A percentile compares a stretch with the other conserved stretches of the same genome.
phyloP scores from a whole-genome alignment of 2,797 vertebrate species.

The Chloroceryle inda region DNA sequence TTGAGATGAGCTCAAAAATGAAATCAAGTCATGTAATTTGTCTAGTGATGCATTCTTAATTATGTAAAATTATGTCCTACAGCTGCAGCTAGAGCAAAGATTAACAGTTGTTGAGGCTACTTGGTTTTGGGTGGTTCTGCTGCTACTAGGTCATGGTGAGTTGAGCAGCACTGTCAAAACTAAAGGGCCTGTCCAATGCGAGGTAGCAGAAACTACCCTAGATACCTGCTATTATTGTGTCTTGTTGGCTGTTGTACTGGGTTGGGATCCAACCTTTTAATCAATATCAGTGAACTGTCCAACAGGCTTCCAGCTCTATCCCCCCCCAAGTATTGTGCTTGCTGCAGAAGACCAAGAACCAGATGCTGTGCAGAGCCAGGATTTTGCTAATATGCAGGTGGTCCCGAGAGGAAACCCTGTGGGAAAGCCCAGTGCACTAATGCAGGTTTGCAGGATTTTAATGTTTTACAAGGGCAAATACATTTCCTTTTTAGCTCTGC shows the following conservation, averaged over 20 bases:
- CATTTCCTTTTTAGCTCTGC: not conserved
- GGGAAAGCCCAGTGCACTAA: not conserved
- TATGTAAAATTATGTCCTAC: not conserved
- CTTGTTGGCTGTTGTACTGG: not conserved
- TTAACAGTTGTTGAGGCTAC: not conserved
- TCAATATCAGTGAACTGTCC: not conserved
- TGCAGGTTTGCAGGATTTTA: not conserved
- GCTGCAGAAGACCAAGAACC: not conserved
- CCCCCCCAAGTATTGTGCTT: not conserved
- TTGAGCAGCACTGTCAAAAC: not conserved
- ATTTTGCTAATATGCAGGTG: not conserved
- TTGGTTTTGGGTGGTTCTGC: not conserved
- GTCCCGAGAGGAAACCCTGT: not conserved
- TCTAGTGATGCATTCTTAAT: not conserved
- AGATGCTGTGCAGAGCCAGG: not conserved
- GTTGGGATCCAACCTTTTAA: not conserved
- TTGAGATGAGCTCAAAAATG: not conserved
- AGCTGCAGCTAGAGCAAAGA: not conserved
- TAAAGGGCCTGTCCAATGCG: rapidly evolving
- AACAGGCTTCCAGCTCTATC: not conserved
- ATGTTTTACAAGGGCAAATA: not conserved
- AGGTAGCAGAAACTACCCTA: not conserved
- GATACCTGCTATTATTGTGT: not conserved
- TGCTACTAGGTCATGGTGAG: not conserved
- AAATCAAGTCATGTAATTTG: not conserved